Conservation (phyloP, 1,140 invertebrate species). For the Neoseiulus cucumeris region DNA sequence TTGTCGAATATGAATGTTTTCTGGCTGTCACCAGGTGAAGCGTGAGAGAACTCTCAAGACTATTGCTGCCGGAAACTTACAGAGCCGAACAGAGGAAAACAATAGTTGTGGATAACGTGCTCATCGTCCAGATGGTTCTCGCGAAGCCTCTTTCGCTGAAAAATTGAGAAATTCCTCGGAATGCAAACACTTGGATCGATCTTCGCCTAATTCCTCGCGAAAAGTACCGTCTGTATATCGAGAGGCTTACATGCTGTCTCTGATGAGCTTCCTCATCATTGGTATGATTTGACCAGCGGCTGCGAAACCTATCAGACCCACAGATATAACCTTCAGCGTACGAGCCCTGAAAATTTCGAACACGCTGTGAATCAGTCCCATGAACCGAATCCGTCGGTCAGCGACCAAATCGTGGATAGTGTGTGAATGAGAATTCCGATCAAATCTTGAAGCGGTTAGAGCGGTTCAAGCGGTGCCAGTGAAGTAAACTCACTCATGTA, state of each 20-base stretch:
- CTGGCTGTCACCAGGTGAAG: no score
- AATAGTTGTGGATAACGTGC: background rate
- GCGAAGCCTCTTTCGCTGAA: background rate
- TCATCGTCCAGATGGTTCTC: background rate
- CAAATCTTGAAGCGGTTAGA: no score
- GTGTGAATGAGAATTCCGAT: no score
- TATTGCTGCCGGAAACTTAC: background rate
- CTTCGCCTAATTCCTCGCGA: background rate
- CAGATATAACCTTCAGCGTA: background rate
- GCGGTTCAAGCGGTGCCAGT: no score
- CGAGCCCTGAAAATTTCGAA: background rate
- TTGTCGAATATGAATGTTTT: no score
- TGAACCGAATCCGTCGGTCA: no score
- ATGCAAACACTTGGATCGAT: background rate
- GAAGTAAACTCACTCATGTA: no score
- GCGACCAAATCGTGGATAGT: no score
- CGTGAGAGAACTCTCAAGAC: no score
- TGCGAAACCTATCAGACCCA: background rate
- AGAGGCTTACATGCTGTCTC: background rate
- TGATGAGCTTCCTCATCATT: background rate
- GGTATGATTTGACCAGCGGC: background rate
- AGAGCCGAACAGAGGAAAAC: background rate
- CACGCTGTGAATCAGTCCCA: background rate
- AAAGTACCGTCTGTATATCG: no score
- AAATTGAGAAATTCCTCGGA: background rate